These are phyloP conservation scores for Ichneumon xanthorius DNA, from an alignment of 2,888 invertebrate species.

Conservation along the genomic window DNA sequence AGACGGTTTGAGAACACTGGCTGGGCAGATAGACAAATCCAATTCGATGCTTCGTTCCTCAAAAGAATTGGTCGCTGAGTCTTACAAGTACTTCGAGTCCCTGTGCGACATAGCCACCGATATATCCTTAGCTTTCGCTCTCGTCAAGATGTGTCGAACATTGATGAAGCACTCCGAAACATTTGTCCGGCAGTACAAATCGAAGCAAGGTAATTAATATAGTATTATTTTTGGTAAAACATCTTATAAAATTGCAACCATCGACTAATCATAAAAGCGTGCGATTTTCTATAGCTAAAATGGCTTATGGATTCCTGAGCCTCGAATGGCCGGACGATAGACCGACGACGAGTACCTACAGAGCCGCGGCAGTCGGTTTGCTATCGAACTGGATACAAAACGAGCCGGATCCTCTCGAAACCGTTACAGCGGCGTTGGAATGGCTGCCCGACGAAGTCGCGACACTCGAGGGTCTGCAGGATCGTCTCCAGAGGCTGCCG, in stretches of 20 bases:
- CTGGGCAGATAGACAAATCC: constrained; percentile 76
- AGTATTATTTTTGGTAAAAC: background rate
- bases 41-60: constrained; percentile 77
- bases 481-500: constrained; percentile 87
- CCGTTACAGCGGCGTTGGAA: constrained; percentile 87
- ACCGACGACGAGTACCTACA: constrained; percentile 75
- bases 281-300: constrained; percentile 75
- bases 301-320: constrained; percentile 79
- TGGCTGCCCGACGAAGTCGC: constrained; percentile 87
- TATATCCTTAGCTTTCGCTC: constrained; percentile 80
- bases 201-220: constrained; percentile 77
- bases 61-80: constrained; percentile 81
- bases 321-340: constrained; percentile 80
- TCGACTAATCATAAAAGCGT: constrained; percentile 11
- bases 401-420: constrained; percentile 84
- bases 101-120: constrained; percentile 81
- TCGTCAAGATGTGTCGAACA: constrained; percentile 79
- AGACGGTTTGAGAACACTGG: constrained; percentile 81
- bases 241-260: background rate
- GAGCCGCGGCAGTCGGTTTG: constrained; percentile 77
- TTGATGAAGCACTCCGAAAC: constrained; percentile 81
- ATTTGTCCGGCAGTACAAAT: constrained; percentile 75
- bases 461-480: constrained; percentile 87
- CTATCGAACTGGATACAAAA: constrained; percentile 82
- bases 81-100: constrained; percentile 82